Conservation (phyloP, 1,140 invertebrate species). For the Rhyacophila brunnea region DNA sequence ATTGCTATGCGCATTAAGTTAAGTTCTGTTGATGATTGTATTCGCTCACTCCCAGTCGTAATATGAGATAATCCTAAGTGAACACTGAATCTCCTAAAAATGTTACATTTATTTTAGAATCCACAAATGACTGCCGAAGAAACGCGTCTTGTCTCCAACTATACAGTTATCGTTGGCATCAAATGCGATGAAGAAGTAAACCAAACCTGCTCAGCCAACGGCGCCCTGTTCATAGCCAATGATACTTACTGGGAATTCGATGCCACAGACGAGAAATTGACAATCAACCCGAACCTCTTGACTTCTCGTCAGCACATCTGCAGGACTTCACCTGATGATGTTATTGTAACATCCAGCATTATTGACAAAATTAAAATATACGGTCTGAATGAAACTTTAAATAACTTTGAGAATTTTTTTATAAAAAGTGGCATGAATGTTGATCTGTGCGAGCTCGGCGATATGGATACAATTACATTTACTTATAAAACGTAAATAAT, state of each 20-base stretch:
- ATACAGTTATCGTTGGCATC: constrained; percentile 5
- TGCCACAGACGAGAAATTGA: background rate
- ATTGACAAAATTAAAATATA: constrained; percentile 8
- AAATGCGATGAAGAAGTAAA: constrained; percentile 1
- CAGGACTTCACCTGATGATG: background rate
- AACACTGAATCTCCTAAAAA: background rate
- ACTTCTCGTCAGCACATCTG: background rate
- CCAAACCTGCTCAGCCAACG: background rate
- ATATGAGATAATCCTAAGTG: no score
- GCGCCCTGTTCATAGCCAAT: constrained; percentile 3
- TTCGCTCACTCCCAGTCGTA: no score
- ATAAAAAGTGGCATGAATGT: background rate
- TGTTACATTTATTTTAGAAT: background rate
- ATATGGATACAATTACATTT: background rate
- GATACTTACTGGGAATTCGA: constrained; percentile 2
- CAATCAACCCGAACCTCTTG: constrained; percentile 3
- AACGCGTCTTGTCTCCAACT: constrained; percentile 20
- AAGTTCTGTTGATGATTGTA: no score
- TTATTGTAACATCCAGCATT: constrained; percentile 2
- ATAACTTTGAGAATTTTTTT: constrained; percentile 11
- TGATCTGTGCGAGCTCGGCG: constrained; percentile 5
- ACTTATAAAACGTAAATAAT: background rate
- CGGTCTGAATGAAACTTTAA: background rate
- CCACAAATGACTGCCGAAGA: constrained; percentile 17
- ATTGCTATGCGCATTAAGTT: background rate